A percentile compares a stretch with the other conserved stretches of the same genome.
These are phyloP conservation scores for Grammomys dolichurus DNA, from an alignment of 2,113 vertebrate genomes.

Conservation along the genomic window DNA sequence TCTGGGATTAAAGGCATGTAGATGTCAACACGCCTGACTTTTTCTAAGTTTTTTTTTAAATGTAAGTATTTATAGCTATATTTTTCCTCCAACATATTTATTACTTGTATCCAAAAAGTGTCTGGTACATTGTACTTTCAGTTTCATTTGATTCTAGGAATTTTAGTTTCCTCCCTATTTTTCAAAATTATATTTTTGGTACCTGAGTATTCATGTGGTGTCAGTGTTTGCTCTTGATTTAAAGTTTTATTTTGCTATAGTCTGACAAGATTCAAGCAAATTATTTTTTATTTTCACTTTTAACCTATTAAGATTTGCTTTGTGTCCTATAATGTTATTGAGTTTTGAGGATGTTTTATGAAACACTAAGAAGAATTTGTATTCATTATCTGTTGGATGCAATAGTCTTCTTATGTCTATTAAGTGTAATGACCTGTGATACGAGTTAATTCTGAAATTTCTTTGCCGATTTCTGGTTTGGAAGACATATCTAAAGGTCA, in stretches of 20 bases:
- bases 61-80: not conserved
- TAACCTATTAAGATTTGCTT: not conserved
- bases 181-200: not conserved
- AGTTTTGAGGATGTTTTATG: not conserved
- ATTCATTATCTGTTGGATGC: not conserved
- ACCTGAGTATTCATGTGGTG: not conserved
- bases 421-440: not conserved
- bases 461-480: not conserved
- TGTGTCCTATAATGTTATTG: not conserved
- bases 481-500: not conserved
- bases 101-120: not conserved
- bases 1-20: not conserved
- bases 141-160: not conserved
- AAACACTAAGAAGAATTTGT: not conserved
- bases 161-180: not conserved
- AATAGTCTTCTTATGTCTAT: not conserved
- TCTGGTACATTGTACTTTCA: not conserved
- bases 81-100: too few species aligned
- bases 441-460: not conserved
- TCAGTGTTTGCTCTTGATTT: not conserved
- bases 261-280: not conserved
- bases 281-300: not conserved
- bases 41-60: not conserved
- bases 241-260: not conserved
- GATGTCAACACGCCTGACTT: not conserved